A percentile compares a stretch with the other conserved stretches of the same genome.
phyloP scores from a whole-genome alignment of 2,113 vertebrate genomes.

The Gopherus flavomarginatus region DNA sequence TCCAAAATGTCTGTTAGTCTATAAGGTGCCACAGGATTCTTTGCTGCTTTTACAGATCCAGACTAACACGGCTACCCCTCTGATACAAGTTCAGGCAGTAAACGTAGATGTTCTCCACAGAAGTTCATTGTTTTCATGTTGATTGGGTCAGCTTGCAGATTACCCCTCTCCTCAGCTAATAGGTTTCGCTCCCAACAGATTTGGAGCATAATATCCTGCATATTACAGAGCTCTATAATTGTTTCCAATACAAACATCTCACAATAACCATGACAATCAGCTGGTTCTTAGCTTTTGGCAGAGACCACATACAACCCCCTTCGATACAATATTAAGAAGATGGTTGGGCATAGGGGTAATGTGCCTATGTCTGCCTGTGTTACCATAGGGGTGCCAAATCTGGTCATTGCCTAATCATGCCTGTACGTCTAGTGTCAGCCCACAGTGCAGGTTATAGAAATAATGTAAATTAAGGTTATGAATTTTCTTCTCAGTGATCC shows the following conservation, averaged over 20 bases:
- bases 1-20: no score
- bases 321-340: neutral
- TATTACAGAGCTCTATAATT: neutral
- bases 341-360: neutral
- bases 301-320: neutral
- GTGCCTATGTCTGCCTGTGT: neutral
- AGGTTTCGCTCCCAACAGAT: neutral
- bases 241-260: neutral
- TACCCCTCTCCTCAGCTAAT: no score
- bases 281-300: neutral
- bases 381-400: neutral
- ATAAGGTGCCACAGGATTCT: no score
- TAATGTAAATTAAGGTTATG: neutral
- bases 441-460: neutral
- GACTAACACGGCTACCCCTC: no score
- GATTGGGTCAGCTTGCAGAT: neutral
- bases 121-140: neutral
- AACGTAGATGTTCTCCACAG: neutral
- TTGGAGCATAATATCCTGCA: neutral
- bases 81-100: neutral
- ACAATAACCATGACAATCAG: neutral
- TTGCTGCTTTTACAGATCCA: no score
- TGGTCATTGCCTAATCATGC: neutral
- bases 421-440: neutral
- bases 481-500: neutral